Conservation (phyloP, 2,797 vertebrate genomes). For the Allenopithecus nigroviridis region DNA sequence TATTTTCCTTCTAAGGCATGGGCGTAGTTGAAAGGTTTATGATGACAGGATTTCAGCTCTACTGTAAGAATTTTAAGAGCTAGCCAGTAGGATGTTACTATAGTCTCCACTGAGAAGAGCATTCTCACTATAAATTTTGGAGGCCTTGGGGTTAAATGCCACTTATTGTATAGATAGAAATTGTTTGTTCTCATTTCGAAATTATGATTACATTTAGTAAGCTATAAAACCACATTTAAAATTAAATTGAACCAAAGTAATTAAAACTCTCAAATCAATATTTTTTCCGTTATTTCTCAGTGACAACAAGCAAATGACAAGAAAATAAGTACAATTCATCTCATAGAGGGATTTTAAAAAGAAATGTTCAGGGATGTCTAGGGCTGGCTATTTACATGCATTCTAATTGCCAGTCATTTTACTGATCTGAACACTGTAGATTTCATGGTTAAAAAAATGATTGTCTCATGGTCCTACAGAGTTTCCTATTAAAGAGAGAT, state of each 20-base stretch:
- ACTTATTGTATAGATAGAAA: slow-evolving; percentile 8
- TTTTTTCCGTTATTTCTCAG: background rate
- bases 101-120: background rate
- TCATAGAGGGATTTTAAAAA: background rate
- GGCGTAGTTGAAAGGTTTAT: background rate
- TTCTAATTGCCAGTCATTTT: background rate
- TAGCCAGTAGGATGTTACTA: background rate
- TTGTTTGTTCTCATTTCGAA: background rate
- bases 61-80: background rate
- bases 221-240: slow-evolving; percentile 24
- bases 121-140: background rate
- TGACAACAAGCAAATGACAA: slow-evolving; percentile 5
- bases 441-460: background rate
- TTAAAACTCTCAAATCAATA: background rate
- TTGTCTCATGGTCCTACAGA: background rate
- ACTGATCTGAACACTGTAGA: background rate
- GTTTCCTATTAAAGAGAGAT: slow-evolving; percentile 9
- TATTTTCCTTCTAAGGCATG: background rate
- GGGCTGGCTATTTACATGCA: background rate
- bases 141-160: background rate
- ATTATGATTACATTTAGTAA: background rate
- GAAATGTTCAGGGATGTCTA: background rate
- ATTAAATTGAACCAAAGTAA: slow-evolving; percentile 37
- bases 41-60: background rate
- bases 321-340: background rate